Evolutionary conservation across 2,888 invertebrate genomes (phyloP).

Genomic region (Euplagia quadripunctaria): DNA sequence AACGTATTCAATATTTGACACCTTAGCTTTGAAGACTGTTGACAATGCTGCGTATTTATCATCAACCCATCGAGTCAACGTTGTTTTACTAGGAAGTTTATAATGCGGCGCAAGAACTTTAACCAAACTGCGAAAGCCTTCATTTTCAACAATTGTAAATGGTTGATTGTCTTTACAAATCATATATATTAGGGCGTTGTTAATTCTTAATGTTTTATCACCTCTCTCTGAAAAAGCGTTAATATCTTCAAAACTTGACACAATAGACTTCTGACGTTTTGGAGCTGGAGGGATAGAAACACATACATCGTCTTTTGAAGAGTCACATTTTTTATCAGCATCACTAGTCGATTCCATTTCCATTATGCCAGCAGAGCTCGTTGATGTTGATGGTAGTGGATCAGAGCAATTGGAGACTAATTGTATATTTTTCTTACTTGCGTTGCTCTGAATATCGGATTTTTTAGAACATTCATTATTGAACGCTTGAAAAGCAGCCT

Average conservation of each 20-base stretch:
- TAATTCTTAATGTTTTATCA: conserved; percentile 44
- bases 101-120: conserved; percentile 47
- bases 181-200: conserved; percentile 47
- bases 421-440: no score
- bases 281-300: conserved; percentile 4
- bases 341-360: no score
- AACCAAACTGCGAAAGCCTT: conserved; percentile 36
- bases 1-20: conserved; percentile 37
- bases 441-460: no score
- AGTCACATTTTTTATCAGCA: no score
- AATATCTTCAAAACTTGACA: conserved; percentile 44
- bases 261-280: conserved; percentile 16
- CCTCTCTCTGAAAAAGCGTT: conserved; percentile 19
- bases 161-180: conserved; percentile 50
- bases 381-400: no score
- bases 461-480: no score
- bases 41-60: conserved; percentile 47
- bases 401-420: no score
- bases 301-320: no score
- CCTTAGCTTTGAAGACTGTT: background rate
- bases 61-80: conserved; percentile 47
- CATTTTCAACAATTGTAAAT: conserved; percentile 39
- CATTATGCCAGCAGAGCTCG: no score
- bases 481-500: conserved; percentile 20
- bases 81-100: conserved; percentile 31